Evolutionary conservation across 2,797 vertebrate species (phyloP).

Genomic region (Aplochiton taeniatus): DNA sequence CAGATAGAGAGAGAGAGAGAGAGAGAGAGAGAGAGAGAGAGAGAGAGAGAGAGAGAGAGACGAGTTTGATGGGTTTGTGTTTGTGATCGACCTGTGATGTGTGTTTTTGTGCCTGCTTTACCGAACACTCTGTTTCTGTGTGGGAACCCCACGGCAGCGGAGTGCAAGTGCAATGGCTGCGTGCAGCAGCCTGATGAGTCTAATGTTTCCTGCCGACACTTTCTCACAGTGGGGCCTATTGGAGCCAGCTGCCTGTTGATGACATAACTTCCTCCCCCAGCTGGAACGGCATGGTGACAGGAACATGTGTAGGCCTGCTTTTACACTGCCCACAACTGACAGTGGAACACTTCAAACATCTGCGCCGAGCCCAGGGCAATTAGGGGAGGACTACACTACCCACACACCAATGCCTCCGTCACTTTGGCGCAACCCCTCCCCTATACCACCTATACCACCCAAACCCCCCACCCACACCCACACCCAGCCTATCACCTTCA

Average conservation of each 20-base stretch:
- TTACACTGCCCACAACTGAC: constrained; percentile 57
- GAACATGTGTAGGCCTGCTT: constrained; percentile 64
- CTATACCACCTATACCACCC: too few relatives aligned
- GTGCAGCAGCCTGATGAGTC: constrained; percentile 33
- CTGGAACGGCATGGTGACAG: constrained; percentile 63
- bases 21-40: too few relatives aligned
- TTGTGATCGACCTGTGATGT: background rate
- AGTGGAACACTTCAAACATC: constrained; percentile 56
- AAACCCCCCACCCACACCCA: too few relatives aligned
- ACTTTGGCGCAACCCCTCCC: background rate
- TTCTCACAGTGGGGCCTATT: constrained; percentile 59
- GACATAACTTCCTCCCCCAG: constrained; percentile 70
- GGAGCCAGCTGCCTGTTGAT: constrained; percentile 66
- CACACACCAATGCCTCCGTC: constrained; percentile 4
- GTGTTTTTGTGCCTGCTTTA: background rate
- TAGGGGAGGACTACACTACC: constrained; percentile 15
- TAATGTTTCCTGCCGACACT: constrained; percentile 56
- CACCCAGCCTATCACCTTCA: constrained; percentile 29
- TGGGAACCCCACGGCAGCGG: too few relatives aligned
- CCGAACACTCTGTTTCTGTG: too few relatives aligned
- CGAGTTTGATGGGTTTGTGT: background rate
- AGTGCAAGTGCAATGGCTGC: too few relatives aligned
- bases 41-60: too few relatives aligned
- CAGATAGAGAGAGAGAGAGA: too few relatives aligned
- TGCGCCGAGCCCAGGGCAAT: constrained; percentile 51